Conservation (phyloP, 2,888 invertebrate genomes). For the Megamerina dolium region DNA sequence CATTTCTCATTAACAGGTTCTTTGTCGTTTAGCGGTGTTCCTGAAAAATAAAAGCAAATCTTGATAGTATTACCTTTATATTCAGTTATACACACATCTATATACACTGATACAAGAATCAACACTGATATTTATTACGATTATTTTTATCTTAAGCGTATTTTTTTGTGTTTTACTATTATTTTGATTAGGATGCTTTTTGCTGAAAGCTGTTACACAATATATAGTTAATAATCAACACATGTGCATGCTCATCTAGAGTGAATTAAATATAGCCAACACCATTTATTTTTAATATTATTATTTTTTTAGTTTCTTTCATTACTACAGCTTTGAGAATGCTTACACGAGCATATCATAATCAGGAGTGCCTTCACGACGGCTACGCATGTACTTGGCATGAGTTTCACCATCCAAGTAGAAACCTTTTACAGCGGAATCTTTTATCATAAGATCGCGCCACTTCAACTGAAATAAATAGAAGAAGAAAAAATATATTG, state of each 20-base stretch:
- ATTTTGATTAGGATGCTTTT: too few species aligned
- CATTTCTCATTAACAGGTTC: conserved; percentile 23
- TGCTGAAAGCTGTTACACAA: too few species aligned
- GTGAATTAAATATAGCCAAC: background rate
- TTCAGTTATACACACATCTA: too few species aligned
- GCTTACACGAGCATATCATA: conserved; percentile 59
- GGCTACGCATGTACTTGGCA: conserved; percentile 63
- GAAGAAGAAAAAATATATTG: background rate
- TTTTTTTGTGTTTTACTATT: too few species aligned
- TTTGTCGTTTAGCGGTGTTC: conserved; percentile 26
- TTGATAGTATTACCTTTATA: too few species aligned
- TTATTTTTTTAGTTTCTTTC: too few species aligned
- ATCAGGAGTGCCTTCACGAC: conserved; percentile 60
- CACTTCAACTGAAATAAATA: conserved; percentile 56
- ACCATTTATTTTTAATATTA: background rate
- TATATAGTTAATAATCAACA: background rate
- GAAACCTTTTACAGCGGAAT: conserved; percentile 62
- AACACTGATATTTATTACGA: too few species aligned
- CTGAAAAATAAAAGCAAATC: conserved; percentile 17
- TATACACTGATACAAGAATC: too few species aligned
- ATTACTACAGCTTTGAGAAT: too few species aligned
- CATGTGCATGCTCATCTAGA: background rate
- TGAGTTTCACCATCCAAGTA: conserved; percentile 64
- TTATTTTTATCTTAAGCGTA: too few species aligned
- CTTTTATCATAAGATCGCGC: conserved; percentile 64